Conservation (phyloP, 2,888 invertebrate species). For the Drosophila mimica region DNA sequence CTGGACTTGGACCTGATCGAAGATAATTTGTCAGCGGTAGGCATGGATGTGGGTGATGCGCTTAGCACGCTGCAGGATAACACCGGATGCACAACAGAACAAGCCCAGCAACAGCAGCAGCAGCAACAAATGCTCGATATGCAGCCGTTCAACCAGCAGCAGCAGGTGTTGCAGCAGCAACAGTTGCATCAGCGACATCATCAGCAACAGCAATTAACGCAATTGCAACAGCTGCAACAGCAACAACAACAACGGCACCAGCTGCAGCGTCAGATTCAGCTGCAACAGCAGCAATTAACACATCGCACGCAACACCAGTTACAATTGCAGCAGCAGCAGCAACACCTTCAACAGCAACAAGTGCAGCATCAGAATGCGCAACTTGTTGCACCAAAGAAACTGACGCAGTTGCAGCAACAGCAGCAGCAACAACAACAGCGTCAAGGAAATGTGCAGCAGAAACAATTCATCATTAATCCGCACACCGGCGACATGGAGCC, state of each 20-base stretch:
- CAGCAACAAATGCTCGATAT: constrained; percentile 59
- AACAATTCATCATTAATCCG: constrained; percentile 94
- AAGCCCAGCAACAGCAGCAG: constrained; percentile 47
- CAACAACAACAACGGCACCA: constrained; percentile 53
- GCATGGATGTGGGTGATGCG: constrained; percentile 76
- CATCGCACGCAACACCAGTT: constrained; percentile 32
- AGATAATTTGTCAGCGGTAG: constrained; percentile 85
- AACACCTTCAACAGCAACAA: constrained; percentile 40
- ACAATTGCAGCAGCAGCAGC: constrained; percentile 54
- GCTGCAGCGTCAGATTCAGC: constrained; percentile 36
- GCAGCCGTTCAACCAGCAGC: constrained; percentile 52
- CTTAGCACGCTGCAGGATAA: constrained; percentile 66
- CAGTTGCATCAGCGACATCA: constrained; percentile 45
- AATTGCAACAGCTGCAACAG: constrained; percentile 52
- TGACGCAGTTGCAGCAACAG: constrained; percentile 40
- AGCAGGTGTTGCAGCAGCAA: constrained; percentile 33
- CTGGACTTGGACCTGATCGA: constrained; percentile 84
- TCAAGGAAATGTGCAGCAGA: constrained; percentile 81
- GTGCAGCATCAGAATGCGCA: constrained; percentile 36
- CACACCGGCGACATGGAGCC: constrained; percentile 94
- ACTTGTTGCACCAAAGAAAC: constrained; percentile 42
- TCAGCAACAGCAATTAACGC: constrained; percentile 45
- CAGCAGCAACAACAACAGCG: constrained; percentile 50
- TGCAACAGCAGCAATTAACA: constrained; percentile 46
- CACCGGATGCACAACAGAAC: constrained; percentile 48